These are phyloP conservation scores for Bombus cullumanus DNA, from an alignment of 1,140 invertebrate genomes.

Conservation along the genomic window DNA sequence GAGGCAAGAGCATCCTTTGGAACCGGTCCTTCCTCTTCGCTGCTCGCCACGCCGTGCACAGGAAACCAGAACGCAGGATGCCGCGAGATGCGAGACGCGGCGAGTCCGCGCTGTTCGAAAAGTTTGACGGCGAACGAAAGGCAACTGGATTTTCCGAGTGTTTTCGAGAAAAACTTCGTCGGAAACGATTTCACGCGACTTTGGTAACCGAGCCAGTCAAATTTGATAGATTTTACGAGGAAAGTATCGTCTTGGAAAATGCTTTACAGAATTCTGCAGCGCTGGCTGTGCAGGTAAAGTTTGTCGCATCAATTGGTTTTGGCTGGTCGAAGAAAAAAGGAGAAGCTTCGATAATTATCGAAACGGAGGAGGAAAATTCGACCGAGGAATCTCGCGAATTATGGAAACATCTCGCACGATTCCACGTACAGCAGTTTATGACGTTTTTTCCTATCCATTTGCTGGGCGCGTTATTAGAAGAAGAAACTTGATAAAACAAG, in stretches of 20 bases:
- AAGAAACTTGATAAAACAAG: too few species aligned
- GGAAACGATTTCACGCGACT: background rate
- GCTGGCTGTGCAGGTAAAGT: background rate
- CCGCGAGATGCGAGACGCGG: slow-evolving; percentile 48
- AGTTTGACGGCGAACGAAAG: background rate
- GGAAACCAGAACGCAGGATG: slow-evolving; percentile 66
- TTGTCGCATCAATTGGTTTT: background rate
- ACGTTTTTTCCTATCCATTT: too few species aligned
- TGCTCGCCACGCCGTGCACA: slow-evolving; percentile 10
- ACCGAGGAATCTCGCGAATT: too few species aligned
- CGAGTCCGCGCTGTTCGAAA: background rate
- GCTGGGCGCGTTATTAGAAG: too few species aligned
- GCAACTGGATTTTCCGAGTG: background rate
- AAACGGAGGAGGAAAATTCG: too few species aligned
- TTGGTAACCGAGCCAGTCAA: background rate
- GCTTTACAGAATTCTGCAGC: background rate
- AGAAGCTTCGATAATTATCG: background rate
- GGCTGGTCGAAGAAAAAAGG: background rate
- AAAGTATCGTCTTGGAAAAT: background rate
- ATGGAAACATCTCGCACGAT: too few species aligned
- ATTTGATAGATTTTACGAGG: too few species aligned
- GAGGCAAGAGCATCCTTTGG: slow-evolving; percentile 79
- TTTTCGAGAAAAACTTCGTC: background rate
- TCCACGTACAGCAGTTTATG: too few species aligned
- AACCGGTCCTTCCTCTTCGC: slow-evolving; percentile 78